phyloP scores from a whole-genome alignment of 2,888 invertebrate species.

The Pseudococcus longispinus region DNA sequence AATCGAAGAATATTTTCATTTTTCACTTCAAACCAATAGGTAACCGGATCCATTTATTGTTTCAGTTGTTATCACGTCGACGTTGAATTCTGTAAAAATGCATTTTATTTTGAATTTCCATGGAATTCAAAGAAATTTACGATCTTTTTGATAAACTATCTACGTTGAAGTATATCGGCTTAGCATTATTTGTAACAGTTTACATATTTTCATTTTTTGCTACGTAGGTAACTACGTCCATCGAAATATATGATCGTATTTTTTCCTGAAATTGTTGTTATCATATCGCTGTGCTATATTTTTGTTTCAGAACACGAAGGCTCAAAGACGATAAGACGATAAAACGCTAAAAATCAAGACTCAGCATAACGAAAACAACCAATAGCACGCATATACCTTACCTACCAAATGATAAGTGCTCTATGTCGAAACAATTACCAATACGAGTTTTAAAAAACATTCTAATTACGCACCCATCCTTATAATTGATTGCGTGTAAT shows the following conservation, averaged over 20 bases:
- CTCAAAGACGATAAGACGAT: not conserved
- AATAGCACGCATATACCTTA: not conserved
- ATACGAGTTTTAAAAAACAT: not conserved
- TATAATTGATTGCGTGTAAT: not conserved
- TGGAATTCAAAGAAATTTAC: not conserved
- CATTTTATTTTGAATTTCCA: not conserved
- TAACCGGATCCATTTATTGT: too few relatives aligned
- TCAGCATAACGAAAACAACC: not conserved
- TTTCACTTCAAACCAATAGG: too few relatives aligned
- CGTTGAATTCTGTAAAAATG: too few relatives aligned
- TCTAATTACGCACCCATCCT: not conserved
- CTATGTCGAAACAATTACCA: not conserved
- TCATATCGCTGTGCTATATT: not conserved
- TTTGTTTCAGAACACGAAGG: not conserved
- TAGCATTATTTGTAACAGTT: too few relatives aligned
- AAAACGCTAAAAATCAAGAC: not conserved
- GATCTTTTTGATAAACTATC: too few relatives aligned
- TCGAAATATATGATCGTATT: not conserved
- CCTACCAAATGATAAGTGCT: not conserved
- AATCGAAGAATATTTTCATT: too few relatives aligned
- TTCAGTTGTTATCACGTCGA: too few relatives aligned
- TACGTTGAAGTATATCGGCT: too few relatives aligned
- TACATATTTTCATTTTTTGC: too few relatives aligned
- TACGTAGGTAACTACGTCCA: not conserved
- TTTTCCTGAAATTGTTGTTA: not conserved